Percentiles rank a stretch among this genome's conserved stretches.
phyloP scores from a whole-genome alignment of 2,888 invertebrate species.

The Spisula solida region DNA sequence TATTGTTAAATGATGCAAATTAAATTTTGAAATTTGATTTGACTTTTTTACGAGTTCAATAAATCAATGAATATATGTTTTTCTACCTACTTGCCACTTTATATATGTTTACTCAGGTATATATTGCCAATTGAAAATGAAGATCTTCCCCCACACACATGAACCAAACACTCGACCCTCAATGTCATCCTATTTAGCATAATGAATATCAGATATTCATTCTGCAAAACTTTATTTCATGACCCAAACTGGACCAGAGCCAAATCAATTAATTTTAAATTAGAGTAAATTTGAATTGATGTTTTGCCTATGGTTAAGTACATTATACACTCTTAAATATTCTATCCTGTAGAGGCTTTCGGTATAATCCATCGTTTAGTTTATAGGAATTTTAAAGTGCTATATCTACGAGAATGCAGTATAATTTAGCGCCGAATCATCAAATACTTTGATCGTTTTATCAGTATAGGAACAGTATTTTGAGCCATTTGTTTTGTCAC shows the following conservation, averaged over 20 bases:
- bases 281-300: conserved; percentile 29
- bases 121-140: background rate
- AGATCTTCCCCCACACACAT: background rate
- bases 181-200: background rate
- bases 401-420: background rate
- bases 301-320: conserved; percentile 35
- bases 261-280: conserved; percentile 31
- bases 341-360: conserved; percentile 15
- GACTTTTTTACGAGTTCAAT: background rate
- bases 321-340: conserved; percentile 32
- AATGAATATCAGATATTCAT: too few relatives aligned
- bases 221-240: conserved; percentile 18
- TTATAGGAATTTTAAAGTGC: background rate
- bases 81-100: background rate
- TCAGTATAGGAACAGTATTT: background rate
- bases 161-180: background rate
- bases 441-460: conserved; percentile 14
- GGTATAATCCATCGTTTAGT: conserved; percentile 29
- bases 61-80: conserved; percentile 17
- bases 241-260: conserved; percentile 13
- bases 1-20: background rate
- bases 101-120: conserved; percentile 6
- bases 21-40: conserved; percentile 5
- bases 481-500: conserved; percentile 31
- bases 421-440: conserved; percentile 11